phyloP scores from a whole-genome alignment of 2,888 invertebrate genomes.

The Drosophila acutilabella region DNA sequence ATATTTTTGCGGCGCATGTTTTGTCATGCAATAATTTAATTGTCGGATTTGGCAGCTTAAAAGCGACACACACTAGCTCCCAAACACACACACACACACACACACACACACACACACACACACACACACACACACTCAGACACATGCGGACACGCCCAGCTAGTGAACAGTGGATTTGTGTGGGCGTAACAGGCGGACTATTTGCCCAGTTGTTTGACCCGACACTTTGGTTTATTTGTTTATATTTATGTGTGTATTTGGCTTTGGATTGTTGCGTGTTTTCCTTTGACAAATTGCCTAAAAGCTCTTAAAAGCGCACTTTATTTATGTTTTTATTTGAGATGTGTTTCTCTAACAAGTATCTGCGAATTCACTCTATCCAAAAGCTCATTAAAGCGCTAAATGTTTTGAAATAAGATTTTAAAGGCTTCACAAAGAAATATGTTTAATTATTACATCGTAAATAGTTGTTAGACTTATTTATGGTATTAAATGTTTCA shows the following conservation, averaged over 20 bases:
- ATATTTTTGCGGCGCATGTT: conserved; percentile 80
- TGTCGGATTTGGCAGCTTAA: conserved; percentile 81
- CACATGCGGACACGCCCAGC: background rate
- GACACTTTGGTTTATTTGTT: conserved; percentile 52
- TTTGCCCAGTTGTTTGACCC: conserved; percentile 9
- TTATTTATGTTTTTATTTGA: background rate
- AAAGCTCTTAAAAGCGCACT: conserved; percentile 29
- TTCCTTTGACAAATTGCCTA: conserved; percentile 49
- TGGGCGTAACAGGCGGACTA: conserved; percentile 37
- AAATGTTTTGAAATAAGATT: no score
- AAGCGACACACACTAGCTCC: conserved; percentile 39
- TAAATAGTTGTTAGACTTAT: no score
- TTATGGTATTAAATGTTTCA: no score
- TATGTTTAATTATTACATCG: no score
- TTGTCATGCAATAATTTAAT: conserved; percentile 81
- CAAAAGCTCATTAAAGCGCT: background rate
- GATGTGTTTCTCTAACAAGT: background rate
- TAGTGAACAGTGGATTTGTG: conserved; percentile 22
- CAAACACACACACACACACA: conserved; percentile 1
- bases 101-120: conserved; percentile 7
- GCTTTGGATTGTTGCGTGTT: conserved; percentile 34
- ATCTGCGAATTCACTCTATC: background rate
- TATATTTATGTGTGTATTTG: conserved; percentile 44
- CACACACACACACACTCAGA: conserved; percentile 4
- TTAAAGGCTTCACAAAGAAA: no score